These are phyloP conservation scores for Melinopterus prodromus DNA, from an alignment of 2,888 invertebrate genomes.

Conservation along the genomic window DNA sequence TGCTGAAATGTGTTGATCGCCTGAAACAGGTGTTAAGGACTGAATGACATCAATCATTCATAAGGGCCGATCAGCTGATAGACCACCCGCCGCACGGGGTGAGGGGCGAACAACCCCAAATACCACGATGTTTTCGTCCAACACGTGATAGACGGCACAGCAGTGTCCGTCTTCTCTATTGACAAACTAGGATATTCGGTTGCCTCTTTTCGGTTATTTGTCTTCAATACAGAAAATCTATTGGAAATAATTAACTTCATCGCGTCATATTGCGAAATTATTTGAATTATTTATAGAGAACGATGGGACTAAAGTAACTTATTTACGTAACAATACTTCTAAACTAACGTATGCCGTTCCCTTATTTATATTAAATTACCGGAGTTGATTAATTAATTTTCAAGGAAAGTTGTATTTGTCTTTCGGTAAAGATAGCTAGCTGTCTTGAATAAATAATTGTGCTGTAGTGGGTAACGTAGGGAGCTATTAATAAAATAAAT, in stretches of 20 bases:
- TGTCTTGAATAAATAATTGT: neutral
- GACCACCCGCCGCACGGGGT: constrained; percentile 30
- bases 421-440: neutral
- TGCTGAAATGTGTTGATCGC: constrained; percentile 7
- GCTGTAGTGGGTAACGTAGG: neutral
- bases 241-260: too few species aligned
- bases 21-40: constrained; percentile 44
- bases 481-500: neutral
- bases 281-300: constrained; percentile 24
- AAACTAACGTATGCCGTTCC: too few species aligned
- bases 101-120: constrained; percentile 26
- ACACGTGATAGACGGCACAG: constrained; percentile 9
- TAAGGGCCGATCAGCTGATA: constrained; percentile 36
- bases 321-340: neutral
- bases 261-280: neutral
- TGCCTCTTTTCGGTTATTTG: too few species aligned
- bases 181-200: too few species aligned
- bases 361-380: neutral
- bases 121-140: neutral
- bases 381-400: neutral
- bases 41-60: constrained; percentile 48
- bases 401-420: neutral
- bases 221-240: too few species aligned
- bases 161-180: constrained; percentile 28
- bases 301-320: constrained; percentile 49